These are phyloP conservation scores for Leptopilina drosophilae DNA, from an alignment of 2,888 invertebrate genomes.

Conservation along the genomic window DNA sequence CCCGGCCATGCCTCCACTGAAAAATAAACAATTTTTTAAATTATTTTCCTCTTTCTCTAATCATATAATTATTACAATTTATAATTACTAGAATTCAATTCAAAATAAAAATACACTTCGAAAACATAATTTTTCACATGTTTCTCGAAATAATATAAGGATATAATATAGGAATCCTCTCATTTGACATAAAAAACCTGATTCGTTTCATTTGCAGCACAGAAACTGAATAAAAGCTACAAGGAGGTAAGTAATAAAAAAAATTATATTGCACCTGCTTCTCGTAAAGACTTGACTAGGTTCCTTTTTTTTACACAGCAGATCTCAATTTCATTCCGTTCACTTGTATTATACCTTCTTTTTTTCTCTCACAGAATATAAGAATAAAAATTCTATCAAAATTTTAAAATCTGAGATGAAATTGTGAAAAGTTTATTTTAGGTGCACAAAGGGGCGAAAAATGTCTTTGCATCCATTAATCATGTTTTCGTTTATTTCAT, in stretches of 20 bases:
- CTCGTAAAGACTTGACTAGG: conserved; percentile 34
- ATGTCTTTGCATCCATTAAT: neutral
- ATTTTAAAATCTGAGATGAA: conserved; percentile 16
- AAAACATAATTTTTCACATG: too few species aligned
- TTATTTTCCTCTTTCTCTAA: neutral
- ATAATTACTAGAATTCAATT: too few species aligned
- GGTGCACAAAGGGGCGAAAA: neutral
- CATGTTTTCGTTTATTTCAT: neutral
- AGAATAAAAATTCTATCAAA: conserved; percentile 13
- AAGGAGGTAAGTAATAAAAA: conserved; percentile 29
- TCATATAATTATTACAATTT: too few species aligned
- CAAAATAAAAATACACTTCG: too few species aligned
- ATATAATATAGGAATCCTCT: neutral
- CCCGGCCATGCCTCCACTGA: conserved; percentile 77
- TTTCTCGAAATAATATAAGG: neutral
- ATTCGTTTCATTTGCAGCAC: conserved; percentile 11
- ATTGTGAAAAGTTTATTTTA: conserved; percentile 2
- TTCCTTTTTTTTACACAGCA: conserved; percentile 16
- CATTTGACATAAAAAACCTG: conserved; percentile 26
- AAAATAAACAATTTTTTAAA: conserved; percentile 50
- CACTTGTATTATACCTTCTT: neutral
- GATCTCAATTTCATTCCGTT: conserved; percentile 21
- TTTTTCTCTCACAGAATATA: neutral
- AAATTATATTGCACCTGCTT: conserved; percentile 24
- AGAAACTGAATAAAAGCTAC: conserved; percentile 9